These are phyloP conservation scores for Forbesichthys agassizii DNA, from an alignment of 2,113 vertebrate species.

Conservation along the genomic window DNA sequence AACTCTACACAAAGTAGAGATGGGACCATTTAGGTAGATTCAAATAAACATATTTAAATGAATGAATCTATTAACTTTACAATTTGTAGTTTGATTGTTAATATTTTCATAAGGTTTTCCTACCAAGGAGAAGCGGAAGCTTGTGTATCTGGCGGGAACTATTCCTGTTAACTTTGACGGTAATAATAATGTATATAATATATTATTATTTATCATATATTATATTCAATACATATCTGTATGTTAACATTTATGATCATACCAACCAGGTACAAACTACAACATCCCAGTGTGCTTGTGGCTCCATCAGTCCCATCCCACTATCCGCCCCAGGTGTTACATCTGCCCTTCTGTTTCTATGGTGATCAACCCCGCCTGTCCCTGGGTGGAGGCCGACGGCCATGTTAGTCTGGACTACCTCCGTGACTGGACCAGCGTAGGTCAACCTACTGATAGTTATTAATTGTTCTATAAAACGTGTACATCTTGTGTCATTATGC, in stretches of 20 bases:
- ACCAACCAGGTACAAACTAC: constrained; percentile 38
- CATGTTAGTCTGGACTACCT: constrained; percentile 60
- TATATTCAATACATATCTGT: neutral
- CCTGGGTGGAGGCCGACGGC: constrained; percentile 61
- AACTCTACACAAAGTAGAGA: neutral
- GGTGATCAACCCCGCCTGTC: constrained; percentile 71
- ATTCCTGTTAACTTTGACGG: constrained; percentile 73
- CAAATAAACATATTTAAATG: neutral
- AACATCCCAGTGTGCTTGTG: constrained; percentile 78
- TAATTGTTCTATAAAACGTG: too few relatives aligned
- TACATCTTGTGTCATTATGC: too few relatives aligned
- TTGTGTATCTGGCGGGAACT: constrained; percentile 70
- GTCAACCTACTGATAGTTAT: constrained; percentile 5
- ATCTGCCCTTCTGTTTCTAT: constrained; percentile 69
- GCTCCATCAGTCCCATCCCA: constrained; percentile 75
- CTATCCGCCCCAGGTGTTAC: constrained; percentile 68
- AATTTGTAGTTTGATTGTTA: neutral
- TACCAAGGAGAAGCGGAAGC: constrained; percentile 68
- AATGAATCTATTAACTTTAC: too few relatives aligned
- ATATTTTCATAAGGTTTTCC: constrained; percentile 59
- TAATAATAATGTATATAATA: constrained; percentile 29
- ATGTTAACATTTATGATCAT: neutral
- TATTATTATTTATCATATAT: neutral
- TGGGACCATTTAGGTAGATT: neutral
- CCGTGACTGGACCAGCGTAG: constrained; percentile 70